Conservation (phyloP, 2,797 vertebrate genomes). For the Notolabrus celidotus region DNA sequence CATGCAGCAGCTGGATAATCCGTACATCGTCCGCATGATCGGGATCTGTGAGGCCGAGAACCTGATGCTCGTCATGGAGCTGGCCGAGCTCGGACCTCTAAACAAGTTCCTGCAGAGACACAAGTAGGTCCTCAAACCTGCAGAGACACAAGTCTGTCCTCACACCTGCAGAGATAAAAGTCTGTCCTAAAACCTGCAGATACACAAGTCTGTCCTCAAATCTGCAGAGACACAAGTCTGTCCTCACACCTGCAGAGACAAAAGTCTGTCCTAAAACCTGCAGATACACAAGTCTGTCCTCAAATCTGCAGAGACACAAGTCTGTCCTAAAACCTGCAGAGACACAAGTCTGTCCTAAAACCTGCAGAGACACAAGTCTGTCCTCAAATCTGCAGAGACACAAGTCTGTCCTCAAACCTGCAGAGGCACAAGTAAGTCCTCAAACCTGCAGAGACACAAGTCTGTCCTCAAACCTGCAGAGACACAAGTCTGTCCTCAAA, state of each 20-base stretch:
- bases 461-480: too few relatives aligned
- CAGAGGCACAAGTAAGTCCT: too few relatives aligned
- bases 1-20: slow-evolving; percentile 98
- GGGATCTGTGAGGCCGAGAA: slow-evolving; percentile 95
- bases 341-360: too few relatives aligned
- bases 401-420: too few relatives aligned
- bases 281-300: slow-evolving; percentile 90
- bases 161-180: too few relatives aligned
- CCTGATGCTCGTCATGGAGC: slow-evolving; percentile 99
- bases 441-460: too few relatives aligned
- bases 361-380: slow-evolving; percentile 92
- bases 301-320: not conserved
- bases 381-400: not conserved
- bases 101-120: slow-evolving; percentile 95
- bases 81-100: slow-evolving; percentile 94
- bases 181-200: slow-evolving; percentile 86
- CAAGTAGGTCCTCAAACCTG: slow-evolving; percentile 79
- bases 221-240: not conserved
- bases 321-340: too few relatives aligned
- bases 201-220: slow-evolving; percentile 86
- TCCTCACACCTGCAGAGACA: too few relatives aligned
- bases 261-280: too few relatives aligned
- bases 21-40: slow-evolving; percentile 99
- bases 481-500: too few relatives aligned
- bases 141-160: too few relatives aligned